Conservation (phyloP, 1,140 invertebrate genomes). For the Nasonia giraulti region DNA sequence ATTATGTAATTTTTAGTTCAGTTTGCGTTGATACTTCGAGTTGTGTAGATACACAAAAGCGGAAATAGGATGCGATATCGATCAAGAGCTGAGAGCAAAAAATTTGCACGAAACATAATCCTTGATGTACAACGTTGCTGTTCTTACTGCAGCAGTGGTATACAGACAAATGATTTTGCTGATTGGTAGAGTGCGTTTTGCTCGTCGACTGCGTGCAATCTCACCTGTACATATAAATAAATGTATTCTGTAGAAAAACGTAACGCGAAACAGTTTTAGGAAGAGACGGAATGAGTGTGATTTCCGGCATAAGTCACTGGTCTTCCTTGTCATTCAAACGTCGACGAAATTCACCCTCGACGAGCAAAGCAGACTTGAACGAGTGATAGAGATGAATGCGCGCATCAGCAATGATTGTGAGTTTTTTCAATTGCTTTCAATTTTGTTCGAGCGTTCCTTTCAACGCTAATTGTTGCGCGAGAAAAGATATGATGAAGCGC, state of each 20-base stretch:
- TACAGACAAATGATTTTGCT: conserved; percentile 8
- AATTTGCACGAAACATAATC: conserved; percentile 18
- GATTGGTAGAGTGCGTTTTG: conserved; percentile 17
- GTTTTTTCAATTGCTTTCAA: conserved; percentile 34
- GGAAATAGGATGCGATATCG: conserved; percentile 15
- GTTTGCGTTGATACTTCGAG: conserved; percentile 20
- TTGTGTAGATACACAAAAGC: conserved; percentile 17
- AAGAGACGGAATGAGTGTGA: conserved; percentile 20
- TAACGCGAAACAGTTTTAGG: conserved; percentile 21
- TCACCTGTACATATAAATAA: conserved; percentile 45
- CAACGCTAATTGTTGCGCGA: conserved; percentile 23
- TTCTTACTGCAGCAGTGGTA: conserved; percentile 6
- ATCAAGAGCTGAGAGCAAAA: conserved; percentile 30
- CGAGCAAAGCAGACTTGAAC: background rate
- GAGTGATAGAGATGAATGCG: conserved; percentile 15
- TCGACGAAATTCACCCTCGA: conserved; percentile 37
- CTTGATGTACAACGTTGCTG: background rate
- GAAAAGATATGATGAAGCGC: conserved; percentile 8
- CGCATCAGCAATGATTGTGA: background rate
- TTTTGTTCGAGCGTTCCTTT: conserved; percentile 37
- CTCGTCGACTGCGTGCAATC: conserved; percentile 22
- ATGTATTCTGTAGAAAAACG: conserved; percentile 37
- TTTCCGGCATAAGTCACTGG: conserved; percentile 38
- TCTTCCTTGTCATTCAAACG: conserved; percentile 46
- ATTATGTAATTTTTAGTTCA: conserved; percentile 43